These are phyloP conservation scores for Pachydiplax longipennis DNA, from an alignment of 2,888 invertebrate species.

Conservation along the genomic window DNA sequence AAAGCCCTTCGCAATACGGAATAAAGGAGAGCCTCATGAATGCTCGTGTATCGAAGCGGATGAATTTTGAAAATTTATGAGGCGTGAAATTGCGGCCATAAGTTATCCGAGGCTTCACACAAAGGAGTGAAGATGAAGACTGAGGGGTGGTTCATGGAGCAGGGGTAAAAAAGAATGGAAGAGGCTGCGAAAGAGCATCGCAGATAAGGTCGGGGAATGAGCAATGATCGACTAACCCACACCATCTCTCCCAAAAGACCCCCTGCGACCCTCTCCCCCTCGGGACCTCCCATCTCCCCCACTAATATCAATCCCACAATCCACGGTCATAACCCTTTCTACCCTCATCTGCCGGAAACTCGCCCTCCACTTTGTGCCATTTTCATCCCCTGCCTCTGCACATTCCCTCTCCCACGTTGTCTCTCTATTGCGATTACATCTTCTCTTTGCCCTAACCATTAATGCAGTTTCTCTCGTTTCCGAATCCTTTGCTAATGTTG, in stretches of 20 bases:
- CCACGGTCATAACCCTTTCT: background rate
- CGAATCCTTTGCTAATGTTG: background rate
- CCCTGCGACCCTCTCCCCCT: background rate
- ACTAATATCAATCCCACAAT: background rate
- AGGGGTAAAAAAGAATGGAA: background rate
- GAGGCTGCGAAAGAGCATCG: conserved; percentile 25
- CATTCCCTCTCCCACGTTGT: background rate
- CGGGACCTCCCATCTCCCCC: background rate
- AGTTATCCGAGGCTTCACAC: background rate
- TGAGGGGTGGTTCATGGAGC: background rate
- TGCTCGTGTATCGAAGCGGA: background rate
- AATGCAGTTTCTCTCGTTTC: background rate
- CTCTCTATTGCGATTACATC: background rate
- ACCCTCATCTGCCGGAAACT: background rate
- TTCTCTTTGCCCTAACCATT: background rate
- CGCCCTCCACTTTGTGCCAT: background rate
- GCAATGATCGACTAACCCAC: conserved; percentile 8
- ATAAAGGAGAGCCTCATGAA: conserved; percentile 16
- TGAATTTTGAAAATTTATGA: conserved; percentile 42
- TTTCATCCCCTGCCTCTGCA: background rate
- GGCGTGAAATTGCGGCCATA: conserved; percentile 36
- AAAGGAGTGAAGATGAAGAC: background rate
- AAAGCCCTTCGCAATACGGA: background rate
- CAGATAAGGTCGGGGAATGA: conserved; percentile 10
- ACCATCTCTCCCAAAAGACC: background rate